Percentiles rank a stretch among this genome's conserved stretches.
Evolutionary conservation across 2,888 invertebrate genomes (phyloP).

Genomic region (Deroplatys truncata): DNA sequence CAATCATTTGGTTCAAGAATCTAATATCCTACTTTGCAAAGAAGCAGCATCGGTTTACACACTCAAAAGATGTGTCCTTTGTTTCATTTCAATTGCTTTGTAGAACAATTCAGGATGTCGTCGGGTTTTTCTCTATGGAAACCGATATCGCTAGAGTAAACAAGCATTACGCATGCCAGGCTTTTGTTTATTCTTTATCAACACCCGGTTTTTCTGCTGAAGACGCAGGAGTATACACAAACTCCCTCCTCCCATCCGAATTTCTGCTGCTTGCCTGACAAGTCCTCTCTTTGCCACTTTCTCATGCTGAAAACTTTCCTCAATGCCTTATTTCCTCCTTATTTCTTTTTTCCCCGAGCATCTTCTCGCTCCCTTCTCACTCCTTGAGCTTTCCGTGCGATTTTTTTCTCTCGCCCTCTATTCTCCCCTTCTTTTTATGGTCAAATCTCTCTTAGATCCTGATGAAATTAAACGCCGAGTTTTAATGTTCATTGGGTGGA

Average conservation of each 20-base stretch:
- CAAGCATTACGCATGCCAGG: not conserved
- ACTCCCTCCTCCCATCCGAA: not conserved
- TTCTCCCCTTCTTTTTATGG: conserved; percentile 45
- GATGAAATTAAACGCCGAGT: conserved; percentile 52
- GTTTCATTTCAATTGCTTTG: not conserved
- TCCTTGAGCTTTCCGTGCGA: not conserved
- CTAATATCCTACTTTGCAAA: not conserved
- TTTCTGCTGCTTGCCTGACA: not conserved
- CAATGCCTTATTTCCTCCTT: conserved; percentile 20
- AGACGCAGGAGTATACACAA: not conserved
- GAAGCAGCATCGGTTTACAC: not conserved
- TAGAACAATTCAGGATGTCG: not conserved
- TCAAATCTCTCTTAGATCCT: conserved; percentile 50
- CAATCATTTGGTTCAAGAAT: not conserved
- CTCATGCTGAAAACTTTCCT: conserved; percentile 9
- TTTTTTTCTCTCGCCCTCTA: conserved; percentile 29
- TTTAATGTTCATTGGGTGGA: conserved; percentile 52
- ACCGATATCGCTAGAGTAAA: not conserved
- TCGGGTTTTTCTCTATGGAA: not conserved
- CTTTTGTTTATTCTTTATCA: not conserved
- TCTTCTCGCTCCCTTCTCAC: conserved; percentile 14
- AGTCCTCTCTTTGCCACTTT: conserved; percentile 14
- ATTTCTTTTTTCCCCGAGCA: conserved; percentile 13
- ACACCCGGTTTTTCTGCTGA: not conserved
- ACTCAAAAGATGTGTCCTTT: not conserved